These are phyloP conservation scores for Pachypeltis micranthus DNA, from an alignment of 1,140 invertebrate species.

Conservation along the genomic window DNA sequence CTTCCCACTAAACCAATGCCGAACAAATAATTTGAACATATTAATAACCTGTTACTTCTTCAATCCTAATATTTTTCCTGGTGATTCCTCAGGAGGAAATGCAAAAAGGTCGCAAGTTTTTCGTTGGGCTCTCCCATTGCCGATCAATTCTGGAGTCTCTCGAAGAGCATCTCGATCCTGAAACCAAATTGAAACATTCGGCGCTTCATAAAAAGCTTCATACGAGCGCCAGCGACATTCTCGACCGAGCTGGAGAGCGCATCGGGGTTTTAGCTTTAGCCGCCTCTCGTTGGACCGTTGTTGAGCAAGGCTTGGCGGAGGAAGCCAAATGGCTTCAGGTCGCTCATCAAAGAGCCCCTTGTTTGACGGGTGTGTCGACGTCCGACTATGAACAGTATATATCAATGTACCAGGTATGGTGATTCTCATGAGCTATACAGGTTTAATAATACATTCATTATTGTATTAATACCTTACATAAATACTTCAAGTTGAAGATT, in stretches of 20 bases:
- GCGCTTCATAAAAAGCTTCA: conserved; percentile 63
- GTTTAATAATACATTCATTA: no score
- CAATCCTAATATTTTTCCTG: neutral
- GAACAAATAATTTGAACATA: no score
- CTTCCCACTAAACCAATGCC: no score
- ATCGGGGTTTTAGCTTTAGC: conserved; percentile 70
- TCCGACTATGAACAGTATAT: conserved; percentile 73
- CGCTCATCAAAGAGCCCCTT: conserved; percentile 65
- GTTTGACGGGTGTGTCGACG: conserved; percentile 61
- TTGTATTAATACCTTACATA: no score
- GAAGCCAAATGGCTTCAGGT: conserved; percentile 69
- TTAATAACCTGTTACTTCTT: neutral
- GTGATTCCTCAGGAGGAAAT: conserved; percentile 50
- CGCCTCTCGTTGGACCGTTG: conserved; percentile 64
- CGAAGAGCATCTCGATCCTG: conserved; percentile 66
- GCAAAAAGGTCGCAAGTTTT: conserved; percentile 77
- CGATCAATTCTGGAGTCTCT: conserved; percentile 69
- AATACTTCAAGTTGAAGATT: no score
- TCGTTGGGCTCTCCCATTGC: conserved; percentile 74
- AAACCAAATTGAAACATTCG: conserved; percentile 58
- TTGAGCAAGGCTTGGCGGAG: conserved; percentile 68
- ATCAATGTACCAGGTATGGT: conserved; percentile 54
- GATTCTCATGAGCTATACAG: neutral
- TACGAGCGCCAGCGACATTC: conserved; percentile 52
- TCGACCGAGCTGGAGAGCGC: conserved; percentile 63